Percentiles rank a stretch among this genome's conserved stretches.
Evolutionary conservation across 1,140 invertebrate species (phyloP).

Genomic region (Heliothis virescens): DNA sequence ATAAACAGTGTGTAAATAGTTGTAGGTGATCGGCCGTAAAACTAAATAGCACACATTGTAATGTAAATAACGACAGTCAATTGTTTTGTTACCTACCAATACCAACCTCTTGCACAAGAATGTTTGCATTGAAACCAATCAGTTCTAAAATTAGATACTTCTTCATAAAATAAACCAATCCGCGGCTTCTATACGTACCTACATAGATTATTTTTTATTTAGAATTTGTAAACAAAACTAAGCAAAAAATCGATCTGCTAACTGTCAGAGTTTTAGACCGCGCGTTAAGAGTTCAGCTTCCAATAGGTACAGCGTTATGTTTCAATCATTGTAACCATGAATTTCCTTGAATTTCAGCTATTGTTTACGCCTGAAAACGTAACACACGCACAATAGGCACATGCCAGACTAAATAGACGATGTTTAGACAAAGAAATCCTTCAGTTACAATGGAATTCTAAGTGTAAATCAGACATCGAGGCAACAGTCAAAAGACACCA

Average conservation of each 20-base stretch:
- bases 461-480: conserved; percentile 52
- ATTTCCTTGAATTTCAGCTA: conserved; percentile 4
- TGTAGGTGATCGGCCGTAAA: background rate
- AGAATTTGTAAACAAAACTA: background rate
- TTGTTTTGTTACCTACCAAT: conserved; percentile 10
- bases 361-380: conserved; percentile 33
- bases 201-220: background rate
- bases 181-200: background rate
- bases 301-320: conserved; percentile 10
- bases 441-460: conserved; percentile 60
- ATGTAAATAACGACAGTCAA: conserved; percentile 13
- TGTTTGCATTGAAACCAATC: conserved; percentile 17
- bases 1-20: no score
- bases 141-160: conserved; percentile 31
- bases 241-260: background rate
- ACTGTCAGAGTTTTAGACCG: conserved; percentile 37
- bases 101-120: conserved; percentile 8
- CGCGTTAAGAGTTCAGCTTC: background rate
- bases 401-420: conserved; percentile 50
- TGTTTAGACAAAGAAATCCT: conserved; percentile 63
- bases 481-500: conserved; percentile 57
- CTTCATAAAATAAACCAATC: conserved; percentile 7
- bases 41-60: conserved; percentile 11
- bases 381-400: conserved; percentile 20
- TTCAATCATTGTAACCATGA: background rate